These are phyloP conservation scores for Hirtodrosophila alboralis DNA, from an alignment of 2,888 invertebrate genomes.

Conservation along the genomic window DNA sequence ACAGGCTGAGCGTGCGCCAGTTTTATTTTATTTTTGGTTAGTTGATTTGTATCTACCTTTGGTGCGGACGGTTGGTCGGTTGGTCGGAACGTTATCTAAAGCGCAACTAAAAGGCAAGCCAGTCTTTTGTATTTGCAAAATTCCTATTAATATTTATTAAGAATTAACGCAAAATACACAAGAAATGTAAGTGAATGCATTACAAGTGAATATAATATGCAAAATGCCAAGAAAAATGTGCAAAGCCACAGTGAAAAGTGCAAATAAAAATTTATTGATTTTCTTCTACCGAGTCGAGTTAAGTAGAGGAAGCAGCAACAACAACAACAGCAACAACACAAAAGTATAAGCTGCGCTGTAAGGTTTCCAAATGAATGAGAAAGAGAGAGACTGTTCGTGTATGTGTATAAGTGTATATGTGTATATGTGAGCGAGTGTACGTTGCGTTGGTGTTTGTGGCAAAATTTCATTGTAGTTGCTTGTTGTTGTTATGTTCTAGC, in stretches of 20 bases:
- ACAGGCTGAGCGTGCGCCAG: conserved; percentile 65
- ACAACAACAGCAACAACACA: conserved; percentile 65
- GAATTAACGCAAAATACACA: conserved; percentile 38
- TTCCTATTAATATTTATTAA: conserved; percentile 47
- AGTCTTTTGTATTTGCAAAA: conserved; percentile 51
- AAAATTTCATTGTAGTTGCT: conserved; percentile 65
- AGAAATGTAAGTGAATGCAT: conserved; percentile 57
- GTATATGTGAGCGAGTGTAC: no score
- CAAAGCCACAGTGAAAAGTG: conserved; percentile 58
- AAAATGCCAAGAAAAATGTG: conserved; percentile 32
- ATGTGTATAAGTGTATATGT: conserved; percentile 14
- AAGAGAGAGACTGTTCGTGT: conserved; percentile 36
- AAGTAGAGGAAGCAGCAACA: conserved; percentile 61
- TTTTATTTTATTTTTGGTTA: conserved; percentile 62
- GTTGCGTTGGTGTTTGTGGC: conserved; percentile 40
- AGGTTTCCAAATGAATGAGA: conserved; percentile 60
- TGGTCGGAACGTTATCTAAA: conserved; percentile 69
- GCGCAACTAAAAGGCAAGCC: conserved; percentile 62
- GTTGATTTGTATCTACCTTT: conserved; percentile 81
- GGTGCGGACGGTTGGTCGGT: conserved; percentile 78
- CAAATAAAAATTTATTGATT: conserved; percentile 70
- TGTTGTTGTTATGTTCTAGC: conserved; percentile 74
- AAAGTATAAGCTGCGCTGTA: conserved; percentile 73
- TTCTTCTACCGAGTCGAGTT: conserved; percentile 55
- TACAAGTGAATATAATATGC: conserved; percentile 12